Base-by-base conservation (phyloP, 2,888 invertebrate genomes). In the Diaphora mendica region DNA sequence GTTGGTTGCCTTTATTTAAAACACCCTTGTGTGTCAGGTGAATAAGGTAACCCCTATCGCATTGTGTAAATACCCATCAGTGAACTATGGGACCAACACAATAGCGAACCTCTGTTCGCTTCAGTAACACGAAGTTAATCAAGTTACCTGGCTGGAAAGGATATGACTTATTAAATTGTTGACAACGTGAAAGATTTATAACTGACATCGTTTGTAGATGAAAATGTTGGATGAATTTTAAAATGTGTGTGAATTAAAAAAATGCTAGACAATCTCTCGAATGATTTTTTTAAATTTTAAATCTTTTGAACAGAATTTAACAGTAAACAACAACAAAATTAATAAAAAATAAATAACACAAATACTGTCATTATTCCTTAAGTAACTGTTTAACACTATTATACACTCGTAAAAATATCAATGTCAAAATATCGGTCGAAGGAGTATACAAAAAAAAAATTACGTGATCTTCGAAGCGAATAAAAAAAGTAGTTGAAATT, bases 61-160 rank as follows among this genome's bases (percentile, higher is more conserved):
- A 71, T 71, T 71, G 39, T 67, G 59, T 66, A 59, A 71, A 71
- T 65, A 26, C 66, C 42, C 33, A 67, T 71, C 33, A 35, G 65
- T 55, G 51, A 65, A 64, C 71, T 65, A 71, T 71, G 66, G 55
- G 39, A 26, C 26, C 15, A 13, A 35, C 35, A 71, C 71, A 71
- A 71, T 59, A 59, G 66, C 39, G 42, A 35, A 66, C 55, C 66
- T 65, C 71, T 59, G 35, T 30, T 68, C 64, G 59, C 55, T 68
- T 62, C 67, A 51, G 44, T 65, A 71, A 39, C 51, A 48, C n/a
- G 65, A 65, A 35, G 35, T 65, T 71, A 71, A 71, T 71, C 71
- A 65, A 71, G 55, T 51, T 65, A 71, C 71, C 39, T 55, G 51
- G 26, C 20, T n/a, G 48, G 15, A 64, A 64, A 62, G 42, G 62